Percentiles rank a stretch among this genome's conserved stretches.
These are phyloP conservation scores for Catharus fuscescens DNA, from an alignment of 2,113 vertebrate genomes.

Conservation along the genomic window DNA sequence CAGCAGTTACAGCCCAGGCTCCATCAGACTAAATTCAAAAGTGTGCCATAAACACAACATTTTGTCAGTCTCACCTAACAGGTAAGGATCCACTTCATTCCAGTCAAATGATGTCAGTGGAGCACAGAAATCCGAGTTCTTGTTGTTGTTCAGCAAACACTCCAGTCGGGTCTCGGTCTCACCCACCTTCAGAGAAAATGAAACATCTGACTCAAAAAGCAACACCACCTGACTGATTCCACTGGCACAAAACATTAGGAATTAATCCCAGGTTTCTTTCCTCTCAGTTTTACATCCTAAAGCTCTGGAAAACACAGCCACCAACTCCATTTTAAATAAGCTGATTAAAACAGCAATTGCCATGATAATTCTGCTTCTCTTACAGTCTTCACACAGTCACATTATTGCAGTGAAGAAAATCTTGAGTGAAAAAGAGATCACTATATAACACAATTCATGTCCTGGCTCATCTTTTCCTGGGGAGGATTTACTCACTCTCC, in stretches of 20 bases:
- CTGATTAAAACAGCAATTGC: not conserved
- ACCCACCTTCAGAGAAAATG: constrained; percentile 82
- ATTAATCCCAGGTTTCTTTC: not conserved
- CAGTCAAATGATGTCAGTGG: constrained; percentile 98
- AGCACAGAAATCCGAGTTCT: constrained; percentile 99
- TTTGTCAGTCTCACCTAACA: constrained; percentile 84
- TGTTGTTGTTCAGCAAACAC: constrained; percentile 98
- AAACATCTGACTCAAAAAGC: not conserved
- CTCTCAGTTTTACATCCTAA: not conserved
- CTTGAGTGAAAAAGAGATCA: not conserved
- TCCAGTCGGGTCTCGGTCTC: constrained; percentile 97
- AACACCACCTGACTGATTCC: not conserved
- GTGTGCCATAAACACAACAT: not conserved
- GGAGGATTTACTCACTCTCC: constrained; percentile 84
- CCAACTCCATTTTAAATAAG: not conserved
- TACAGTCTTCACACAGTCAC: not conserved
- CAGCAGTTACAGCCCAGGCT: not conserved
- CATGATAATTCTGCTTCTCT: not conserved
- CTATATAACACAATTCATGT: not conserved
- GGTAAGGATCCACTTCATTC: constrained; percentile 98
- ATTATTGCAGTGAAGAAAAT: not conserved
- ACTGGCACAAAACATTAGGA: not conserved
- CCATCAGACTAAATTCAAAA: not conserved
- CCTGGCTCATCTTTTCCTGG: not conserved
- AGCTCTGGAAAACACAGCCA: not conserved